phyloP scores from a whole-genome alignment of 2,888 invertebrate species.

The Phasia obesa region DNA sequence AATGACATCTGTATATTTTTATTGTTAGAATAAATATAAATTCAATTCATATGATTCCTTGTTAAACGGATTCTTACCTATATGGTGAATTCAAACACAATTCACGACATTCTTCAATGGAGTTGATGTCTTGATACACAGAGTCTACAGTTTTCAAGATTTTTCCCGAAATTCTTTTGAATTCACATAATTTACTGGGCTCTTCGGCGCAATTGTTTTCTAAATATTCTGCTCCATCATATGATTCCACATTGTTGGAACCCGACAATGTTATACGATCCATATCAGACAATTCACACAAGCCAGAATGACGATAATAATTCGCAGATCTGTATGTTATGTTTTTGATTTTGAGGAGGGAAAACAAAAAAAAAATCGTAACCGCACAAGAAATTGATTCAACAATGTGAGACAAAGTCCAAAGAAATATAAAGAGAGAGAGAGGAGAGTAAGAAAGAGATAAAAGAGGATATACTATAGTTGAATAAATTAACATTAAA shows the following conservation, averaged over 20 bases:
- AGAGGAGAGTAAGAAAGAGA: not conserved
- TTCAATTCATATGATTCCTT: not conserved
- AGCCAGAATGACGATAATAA: conserved; percentile 93
- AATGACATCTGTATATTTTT: conserved; percentile 88
- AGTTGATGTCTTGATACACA: conserved; percentile 94
- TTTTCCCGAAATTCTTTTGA: conserved; percentile 93
- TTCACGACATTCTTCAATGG: conserved; percentile 93
- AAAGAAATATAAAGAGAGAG: not conserved
- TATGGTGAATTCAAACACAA: conserved; percentile 94
- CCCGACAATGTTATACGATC: conserved; percentile 95
- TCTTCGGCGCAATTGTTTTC: conserved; percentile 97
- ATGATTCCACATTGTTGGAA: conserved; percentile 88
- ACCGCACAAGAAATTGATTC: conserved; percentile 33
- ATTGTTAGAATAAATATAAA: not conserved
- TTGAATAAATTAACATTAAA: not conserved
- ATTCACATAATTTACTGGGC: conserved; percentile 96
- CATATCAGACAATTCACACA: conserved; percentile 95
- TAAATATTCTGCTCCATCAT: conserved; percentile 90
- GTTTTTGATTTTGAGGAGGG: not conserved
- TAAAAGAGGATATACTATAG: not conserved
- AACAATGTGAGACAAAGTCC: not conserved
- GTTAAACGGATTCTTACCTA: conserved; percentile 81
- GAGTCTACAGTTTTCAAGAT: conserved; percentile 97
- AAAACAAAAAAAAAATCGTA: conserved; percentile 31
- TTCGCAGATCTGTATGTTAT: conserved; percentile 89